These are phyloP conservation scores for Nibea coibor DNA, from an alignment of 2,113 vertebrate species.

Conservation along the genomic window DNA sequence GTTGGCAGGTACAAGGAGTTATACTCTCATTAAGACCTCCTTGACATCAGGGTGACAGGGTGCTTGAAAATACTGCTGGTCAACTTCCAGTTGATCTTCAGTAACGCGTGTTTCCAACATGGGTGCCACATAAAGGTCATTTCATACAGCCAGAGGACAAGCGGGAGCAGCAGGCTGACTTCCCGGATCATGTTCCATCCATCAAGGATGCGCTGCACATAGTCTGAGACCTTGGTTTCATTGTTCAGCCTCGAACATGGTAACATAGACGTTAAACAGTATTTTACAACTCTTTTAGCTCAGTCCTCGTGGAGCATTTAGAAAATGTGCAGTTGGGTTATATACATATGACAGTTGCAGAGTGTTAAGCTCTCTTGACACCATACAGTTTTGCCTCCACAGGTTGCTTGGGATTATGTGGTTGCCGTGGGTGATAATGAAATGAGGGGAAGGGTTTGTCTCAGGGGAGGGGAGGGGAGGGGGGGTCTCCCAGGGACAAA, in stretches of 20 bases:
- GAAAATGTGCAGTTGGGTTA: not conserved
- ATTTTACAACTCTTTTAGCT: not conserved
- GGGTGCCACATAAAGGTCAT: slow-evolving; percentile 39
- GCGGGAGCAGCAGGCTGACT: slow-evolving; percentile 8
- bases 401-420: not conserved
- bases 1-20: slow-evolving; percentile 28
- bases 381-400: not conserved
- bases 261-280: not conserved
- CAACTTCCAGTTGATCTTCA: slow-evolving; percentile 41
- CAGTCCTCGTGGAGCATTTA: not conserved
- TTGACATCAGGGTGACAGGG: slow-evolving; percentile 36
- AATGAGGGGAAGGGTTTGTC: not conserved
- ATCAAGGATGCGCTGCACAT: not conserved
- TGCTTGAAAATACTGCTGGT: slow-evolving; percentile 26
- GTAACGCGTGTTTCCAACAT: slow-evolving; percentile 24
- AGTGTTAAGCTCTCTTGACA: not conserved
- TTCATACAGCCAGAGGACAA: slow-evolving; percentile 30
- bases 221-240: not conserved
- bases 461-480: not conserved
- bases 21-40: slow-evolving; percentile 25
- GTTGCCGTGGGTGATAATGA: slow-evolving; percentile 7
- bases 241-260: not conserved
- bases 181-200: slow-evolving; percentile 30
- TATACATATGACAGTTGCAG: not conserved
- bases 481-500: slow-evolving; percentile 5